Conservation (phyloP, 2,113 vertebrate species). For the Phaethon lepturus region DNA sequence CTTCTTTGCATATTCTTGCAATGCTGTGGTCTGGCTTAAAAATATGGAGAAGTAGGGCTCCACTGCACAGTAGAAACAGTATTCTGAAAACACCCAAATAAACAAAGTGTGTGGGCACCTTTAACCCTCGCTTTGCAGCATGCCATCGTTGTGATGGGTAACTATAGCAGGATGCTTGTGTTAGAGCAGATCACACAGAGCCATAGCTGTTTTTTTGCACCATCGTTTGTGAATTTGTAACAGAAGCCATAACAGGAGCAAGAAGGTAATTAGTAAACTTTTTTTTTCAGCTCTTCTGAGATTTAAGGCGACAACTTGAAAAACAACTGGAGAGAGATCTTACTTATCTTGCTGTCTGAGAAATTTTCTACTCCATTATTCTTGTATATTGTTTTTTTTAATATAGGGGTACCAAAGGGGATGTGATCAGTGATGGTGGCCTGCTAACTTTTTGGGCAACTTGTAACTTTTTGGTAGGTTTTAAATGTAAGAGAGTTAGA, state of each 20-base stretch:
- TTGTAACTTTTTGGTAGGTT: neutral
- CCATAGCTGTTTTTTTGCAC: neutral
- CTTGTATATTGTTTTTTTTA: neutral
- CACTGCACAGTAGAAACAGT: fast-evolving
- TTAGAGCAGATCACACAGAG: neutral
- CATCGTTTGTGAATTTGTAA: neutral
- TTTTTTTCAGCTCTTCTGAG: neutral
- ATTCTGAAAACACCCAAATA: neutral
- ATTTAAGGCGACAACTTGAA: neutral
- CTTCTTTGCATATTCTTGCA: fast-evolving
- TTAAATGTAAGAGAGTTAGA: neutral
- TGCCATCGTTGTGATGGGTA: neutral
- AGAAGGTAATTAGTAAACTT: neutral
- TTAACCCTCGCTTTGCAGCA: neutral
- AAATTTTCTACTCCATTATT: neutral
- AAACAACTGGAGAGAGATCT: neutral
- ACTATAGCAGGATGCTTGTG: neutral
- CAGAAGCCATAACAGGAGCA: neutral
- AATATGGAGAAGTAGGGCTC: neutral
- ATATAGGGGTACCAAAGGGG: neutral
- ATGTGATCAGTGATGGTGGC: neutral
- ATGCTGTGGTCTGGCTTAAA: neutral
- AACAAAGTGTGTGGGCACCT: neutral
- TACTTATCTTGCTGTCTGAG: neutral
- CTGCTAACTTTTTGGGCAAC: neutral